phyloP scores from a whole-genome alignment of 2,797 vertebrate species.

The Trichosurus vulpecula region DNA sequence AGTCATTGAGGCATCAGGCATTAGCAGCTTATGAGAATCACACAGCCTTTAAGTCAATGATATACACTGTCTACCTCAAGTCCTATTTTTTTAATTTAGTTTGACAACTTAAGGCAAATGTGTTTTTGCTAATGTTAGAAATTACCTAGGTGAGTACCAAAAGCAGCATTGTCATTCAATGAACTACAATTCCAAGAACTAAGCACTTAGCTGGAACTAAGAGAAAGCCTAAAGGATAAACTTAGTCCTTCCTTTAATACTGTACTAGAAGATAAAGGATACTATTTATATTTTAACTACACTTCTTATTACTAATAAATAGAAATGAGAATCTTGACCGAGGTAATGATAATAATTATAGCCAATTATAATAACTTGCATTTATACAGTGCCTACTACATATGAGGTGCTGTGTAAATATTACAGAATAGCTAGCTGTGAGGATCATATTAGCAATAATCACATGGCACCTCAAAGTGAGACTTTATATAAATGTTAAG shows the following conservation, averaged over 20 bases:
- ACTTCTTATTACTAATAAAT: slow-evolving; percentile 43
- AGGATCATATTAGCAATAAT: slow-evolving; percentile 40
- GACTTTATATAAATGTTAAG: slow-evolving; percentile 29
- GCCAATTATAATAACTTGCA: neutral
- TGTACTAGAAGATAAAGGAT: neutral
- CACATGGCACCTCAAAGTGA: neutral
- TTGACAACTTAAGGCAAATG: neutral
- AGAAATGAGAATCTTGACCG: slow-evolving; percentile 15
- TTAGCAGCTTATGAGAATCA: neutral
- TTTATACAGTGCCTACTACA: neutral
- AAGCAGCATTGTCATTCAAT: slow-evolving; percentile 5
- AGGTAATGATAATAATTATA: neutral
- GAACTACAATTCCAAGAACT: slow-evolving; percentile 26
- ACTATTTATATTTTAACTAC: slow-evolving; percentile 25
- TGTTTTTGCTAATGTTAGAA: slow-evolving; percentile 12
- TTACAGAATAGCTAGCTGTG: neutral
- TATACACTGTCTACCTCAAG: neutral
- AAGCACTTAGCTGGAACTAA: slow-evolving; percentile 13
- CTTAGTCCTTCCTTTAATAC: slow-evolving; percentile 16
- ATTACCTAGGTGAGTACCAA: slow-evolving; percentile 5
- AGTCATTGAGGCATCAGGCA: neutral
- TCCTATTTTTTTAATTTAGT: neutral
- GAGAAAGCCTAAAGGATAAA: slow-evolving; percentile 31
- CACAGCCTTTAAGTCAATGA: neutral
- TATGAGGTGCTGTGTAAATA: neutral